Conservation (phyloP, 2,888 invertebrate species). For the Scaptodrosophila latifasciaeformis region DNA sequence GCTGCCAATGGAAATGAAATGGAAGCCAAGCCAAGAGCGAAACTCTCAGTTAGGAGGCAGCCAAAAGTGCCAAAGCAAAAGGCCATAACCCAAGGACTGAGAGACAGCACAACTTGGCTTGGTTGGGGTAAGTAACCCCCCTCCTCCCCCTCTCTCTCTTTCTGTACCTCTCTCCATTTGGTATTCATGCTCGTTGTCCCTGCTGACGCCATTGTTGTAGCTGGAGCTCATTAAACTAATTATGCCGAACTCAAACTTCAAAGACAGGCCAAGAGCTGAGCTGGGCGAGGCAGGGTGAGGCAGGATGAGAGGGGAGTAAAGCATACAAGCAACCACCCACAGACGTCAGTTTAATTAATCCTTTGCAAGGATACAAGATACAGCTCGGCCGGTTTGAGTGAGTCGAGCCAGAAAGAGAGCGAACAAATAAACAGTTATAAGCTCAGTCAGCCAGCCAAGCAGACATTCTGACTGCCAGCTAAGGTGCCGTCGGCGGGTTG, state of each 20-base stretch:
- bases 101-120: too few relatives aligned
- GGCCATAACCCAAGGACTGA: neutral
- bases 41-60: neutral
- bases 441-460: neutral
- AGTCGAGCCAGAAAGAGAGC: neutral
- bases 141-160: too few relatives aligned
- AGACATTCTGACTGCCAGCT: conserved; percentile 24
- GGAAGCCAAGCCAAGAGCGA: neutral
- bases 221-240: conserved; percentile 66
- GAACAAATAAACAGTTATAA: conserved; percentile 59
- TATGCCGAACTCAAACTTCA: conserved; percentile 56
- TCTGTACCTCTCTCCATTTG: too few relatives aligned
- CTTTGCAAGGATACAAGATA: conserved; percentile 49
- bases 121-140: neutral
- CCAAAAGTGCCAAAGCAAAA: conserved; percentile 4
- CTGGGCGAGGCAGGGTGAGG: neutral
- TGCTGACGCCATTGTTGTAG: conserved; percentile 39
- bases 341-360: conserved; percentile 70
- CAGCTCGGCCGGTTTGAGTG: too few relatives aligned
- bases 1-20: conserved; percentile 22
- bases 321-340: conserved; percentile 36
- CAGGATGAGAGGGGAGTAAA: neutral
- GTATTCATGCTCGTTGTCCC: too few relatives aligned
- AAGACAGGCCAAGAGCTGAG: conserved; percentile 35
- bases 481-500: conserved; percentile 20